These are phyloP conservation scores for Atherix ibis DNA, from an alignment of 2,888 invertebrate genomes.

Conservation along the genomic window DNA sequence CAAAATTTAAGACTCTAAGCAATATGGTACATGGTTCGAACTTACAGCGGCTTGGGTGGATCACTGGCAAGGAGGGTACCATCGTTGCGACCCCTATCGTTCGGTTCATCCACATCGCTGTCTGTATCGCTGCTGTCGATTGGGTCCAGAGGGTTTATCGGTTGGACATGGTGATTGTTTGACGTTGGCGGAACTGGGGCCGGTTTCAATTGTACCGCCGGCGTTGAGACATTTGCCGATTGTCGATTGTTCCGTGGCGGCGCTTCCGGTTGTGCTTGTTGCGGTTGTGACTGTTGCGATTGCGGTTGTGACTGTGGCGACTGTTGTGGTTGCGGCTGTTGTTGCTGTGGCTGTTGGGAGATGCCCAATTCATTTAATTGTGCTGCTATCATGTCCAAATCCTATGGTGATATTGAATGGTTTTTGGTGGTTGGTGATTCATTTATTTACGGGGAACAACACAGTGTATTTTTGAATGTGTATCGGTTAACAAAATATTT, in stretches of 20 bases:
- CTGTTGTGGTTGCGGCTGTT: background rate
- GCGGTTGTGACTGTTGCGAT: constrained; percentile 3
- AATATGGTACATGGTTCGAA: too few species aligned
- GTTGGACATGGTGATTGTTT: constrained; percentile 31
- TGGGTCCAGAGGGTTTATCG: constrained; percentile 42
- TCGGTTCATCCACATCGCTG: constrained; percentile 67
- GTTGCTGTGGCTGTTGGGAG: constrained; percentile 30
- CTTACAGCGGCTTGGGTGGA: constrained; percentile 92
- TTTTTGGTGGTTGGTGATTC: constrained; percentile 13
- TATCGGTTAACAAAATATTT: too few species aligned
- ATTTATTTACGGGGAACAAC: too few species aligned
- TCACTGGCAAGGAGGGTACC: constrained; percentile 92
- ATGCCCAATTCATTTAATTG: constrained; percentile 89
- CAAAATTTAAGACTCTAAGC: too few species aligned
- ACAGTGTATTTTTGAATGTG: too few species aligned
- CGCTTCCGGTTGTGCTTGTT: constrained; percentile 48
- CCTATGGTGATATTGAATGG: constrained; percentile 42
- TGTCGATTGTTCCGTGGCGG: constrained; percentile 48
- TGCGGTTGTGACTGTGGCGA: constrained; percentile 28
- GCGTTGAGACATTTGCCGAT: constrained; percentile 20
- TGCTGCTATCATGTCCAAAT: constrained; percentile 90
- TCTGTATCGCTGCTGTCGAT: constrained; percentile 64
- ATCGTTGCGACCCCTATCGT: constrained; percentile 69
- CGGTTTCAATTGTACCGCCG: constrained; percentile 21
- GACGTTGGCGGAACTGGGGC: constrained; percentile 28